Evolutionary conservation across 2,113 vertebrate species (phyloP), one percentile per base, ranked within the genome.

Genomic region (Poeciliopsis retropinna): DNA sequence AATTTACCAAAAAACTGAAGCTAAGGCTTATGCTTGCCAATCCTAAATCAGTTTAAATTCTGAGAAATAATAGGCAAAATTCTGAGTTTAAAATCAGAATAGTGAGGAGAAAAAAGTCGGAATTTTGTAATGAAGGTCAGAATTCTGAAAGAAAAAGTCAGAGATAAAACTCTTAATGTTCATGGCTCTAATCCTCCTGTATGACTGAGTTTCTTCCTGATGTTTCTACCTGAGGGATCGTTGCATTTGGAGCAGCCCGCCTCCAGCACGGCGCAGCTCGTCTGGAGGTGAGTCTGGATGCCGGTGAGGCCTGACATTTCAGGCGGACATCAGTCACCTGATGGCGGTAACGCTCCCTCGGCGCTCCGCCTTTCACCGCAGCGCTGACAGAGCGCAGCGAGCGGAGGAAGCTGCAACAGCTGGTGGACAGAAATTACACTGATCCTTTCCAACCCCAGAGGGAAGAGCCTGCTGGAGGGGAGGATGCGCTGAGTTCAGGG

Each of bases 271-370:
- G 60, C 28, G 17, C 13, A 62, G 60, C 60, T 62, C 3, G 19
- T 19, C 15, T 31, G n/a, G 22, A 37, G 64, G 32, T 3, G 34
- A 37, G 34, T 41, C 39, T 41, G 39, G 14, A 15, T 65, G 32
- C n/a, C 9, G 8, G 67, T 6, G 70, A 71, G 84, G 74, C 44
- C 62, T 69, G 65, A 79, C 84, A 88, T 86, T 78, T 81, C 44
- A 47, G 44, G 17, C 15, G 17, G 44, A 47, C 15, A 47, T 47
- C 15, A 47, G 44, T 19, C 44, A 47, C 80, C 85, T 67, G 0
- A 34, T 75, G 84, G 67, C 76, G 60, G 32, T 64, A 70, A 72
- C 44, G 60, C 70, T 64, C 57, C 78, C 75, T 72, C 34, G 2
- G 77, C 80, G 80, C 74, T 27, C 62, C 15, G 17, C 19, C 41